phyloP scores from a whole-genome alignment of 2,113 vertebrate genomes.

The Puntigrus tetrazona region DNA sequence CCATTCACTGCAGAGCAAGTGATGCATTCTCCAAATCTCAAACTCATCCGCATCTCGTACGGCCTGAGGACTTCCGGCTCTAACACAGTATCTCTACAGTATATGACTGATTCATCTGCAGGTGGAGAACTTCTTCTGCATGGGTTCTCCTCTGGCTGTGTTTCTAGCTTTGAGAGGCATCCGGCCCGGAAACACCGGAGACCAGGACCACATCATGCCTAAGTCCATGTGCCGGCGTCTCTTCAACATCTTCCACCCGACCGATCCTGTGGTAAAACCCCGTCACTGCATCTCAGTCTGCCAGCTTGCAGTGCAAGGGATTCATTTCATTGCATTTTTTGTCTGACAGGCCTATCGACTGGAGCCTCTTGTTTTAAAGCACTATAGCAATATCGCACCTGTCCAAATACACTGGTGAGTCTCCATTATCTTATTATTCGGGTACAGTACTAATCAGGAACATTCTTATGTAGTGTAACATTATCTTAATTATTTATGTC shows the following conservation, averaged over 20 bases:
- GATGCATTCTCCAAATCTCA: not conserved
- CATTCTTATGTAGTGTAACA: not conserved
- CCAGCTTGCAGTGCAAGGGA: not conserved
- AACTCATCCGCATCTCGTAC: not conserved
- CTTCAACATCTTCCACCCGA: conserved; percentile 96
- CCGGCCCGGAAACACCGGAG: conserved; percentile 86
- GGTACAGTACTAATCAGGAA: not conserved
- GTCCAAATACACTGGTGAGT: conserved; percentile 94
- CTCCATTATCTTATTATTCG: not conserved
- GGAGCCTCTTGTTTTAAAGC: conserved; percentile 94
- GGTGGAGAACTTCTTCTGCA: conserved; percentile 99
- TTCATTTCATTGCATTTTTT: not conserved
- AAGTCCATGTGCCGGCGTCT: conserved; percentile 89
- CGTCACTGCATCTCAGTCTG: not conserved
- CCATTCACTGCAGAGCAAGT: not conserved
- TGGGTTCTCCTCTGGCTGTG: conserved; percentile 96
- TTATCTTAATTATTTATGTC: not conserved
- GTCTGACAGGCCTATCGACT: conserved; percentile 88
- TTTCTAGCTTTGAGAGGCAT: conserved; percentile 95
- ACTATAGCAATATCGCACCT: conserved; percentile 94
- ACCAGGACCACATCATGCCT: conserved; percentile 95
- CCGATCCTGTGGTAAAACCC: conserved; percentile 93
- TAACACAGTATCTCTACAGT: not conserved
- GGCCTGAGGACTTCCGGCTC: not conserved
- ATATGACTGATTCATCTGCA: conserved; percentile 53